Evolutionary conservation across 1,140 invertebrate species (phyloP).

Genomic region (Drosophila repletoides): DNA sequence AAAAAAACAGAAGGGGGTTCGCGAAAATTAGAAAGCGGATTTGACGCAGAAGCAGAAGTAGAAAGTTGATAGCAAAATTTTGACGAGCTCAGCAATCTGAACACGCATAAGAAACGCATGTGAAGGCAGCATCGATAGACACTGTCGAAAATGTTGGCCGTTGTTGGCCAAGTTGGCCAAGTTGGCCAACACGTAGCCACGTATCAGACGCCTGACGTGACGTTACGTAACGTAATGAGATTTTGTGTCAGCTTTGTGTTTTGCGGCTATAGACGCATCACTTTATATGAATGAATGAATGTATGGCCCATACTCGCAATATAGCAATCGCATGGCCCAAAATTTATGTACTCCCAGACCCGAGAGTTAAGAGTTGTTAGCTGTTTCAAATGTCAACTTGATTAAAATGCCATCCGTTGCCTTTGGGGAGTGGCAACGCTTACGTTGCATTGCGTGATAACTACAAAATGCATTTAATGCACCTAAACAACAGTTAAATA

Average conservation of each 20-base stretch:
- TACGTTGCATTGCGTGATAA: constrained; percentile 21
- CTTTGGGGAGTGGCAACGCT: neutral
- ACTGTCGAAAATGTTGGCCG: constrained; percentile 3
- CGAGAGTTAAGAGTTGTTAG: neutral
- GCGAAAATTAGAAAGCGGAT: neutral
- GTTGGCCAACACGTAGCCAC: constrained; percentile 49
- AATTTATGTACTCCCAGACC: constrained; percentile 26
- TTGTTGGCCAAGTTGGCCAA: too few species aligned
- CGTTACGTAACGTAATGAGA: constrained; percentile 70
- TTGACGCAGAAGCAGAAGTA: neutral
- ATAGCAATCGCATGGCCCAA: constrained; percentile 4
- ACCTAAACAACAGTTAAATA: too few species aligned
- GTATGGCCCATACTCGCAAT: neutral
- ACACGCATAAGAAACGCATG: constrained; percentile 40
- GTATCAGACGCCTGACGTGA: constrained; percentile 53
- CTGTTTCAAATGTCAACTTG: constrained; percentile 14
- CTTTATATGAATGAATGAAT: too few species aligned
- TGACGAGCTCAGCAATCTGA: constrained; percentile 60
- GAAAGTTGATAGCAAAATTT: constrained; percentile 46
- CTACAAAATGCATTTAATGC: neutral
- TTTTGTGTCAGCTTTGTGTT: constrained; percentile 69
- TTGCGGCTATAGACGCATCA: constrained; percentile 22
- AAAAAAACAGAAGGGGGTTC: neutral
- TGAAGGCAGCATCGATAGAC: neutral
- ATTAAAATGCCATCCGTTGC: constrained; percentile 34